A percentile compares a stretch with the other conserved stretches of the same genome.
Evolutionary conservation across 2,797 vertebrate genomes (phyloP).

Genomic region (Linurgus olivaceus): DNA sequence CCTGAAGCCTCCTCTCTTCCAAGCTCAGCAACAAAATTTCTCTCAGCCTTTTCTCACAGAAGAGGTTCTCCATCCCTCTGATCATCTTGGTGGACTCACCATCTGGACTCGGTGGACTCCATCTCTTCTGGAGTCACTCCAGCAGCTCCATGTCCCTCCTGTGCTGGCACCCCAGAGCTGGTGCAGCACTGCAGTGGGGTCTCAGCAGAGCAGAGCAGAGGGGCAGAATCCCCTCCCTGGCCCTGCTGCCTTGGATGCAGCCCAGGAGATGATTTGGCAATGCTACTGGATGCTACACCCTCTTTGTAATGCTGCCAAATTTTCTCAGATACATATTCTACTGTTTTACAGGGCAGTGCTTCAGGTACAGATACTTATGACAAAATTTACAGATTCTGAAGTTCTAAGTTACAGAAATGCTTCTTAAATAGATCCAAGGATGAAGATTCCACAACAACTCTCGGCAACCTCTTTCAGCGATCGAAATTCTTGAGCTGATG

Average conservation of each 20-base stretch:
- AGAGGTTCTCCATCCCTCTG: neutral
- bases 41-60: neutral
- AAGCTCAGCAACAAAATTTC: neutral
- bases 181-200: neutral
- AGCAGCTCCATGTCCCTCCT: neutral
- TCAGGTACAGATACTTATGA: neutral
- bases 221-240: neutral
- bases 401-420: neutral
- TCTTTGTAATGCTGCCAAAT: neutral
- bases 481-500: neutral
- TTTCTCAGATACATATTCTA: neutral
- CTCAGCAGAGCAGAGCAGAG: neutral
- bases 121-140: fast-evolving
- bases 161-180: neutral
- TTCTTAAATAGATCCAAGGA: neutral
- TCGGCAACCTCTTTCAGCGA: neutral
- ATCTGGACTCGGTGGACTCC: no score
- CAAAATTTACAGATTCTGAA: neutral
- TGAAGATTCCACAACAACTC: neutral
- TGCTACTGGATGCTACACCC: neutral
- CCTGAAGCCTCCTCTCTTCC: neutral
- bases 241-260: neutral
- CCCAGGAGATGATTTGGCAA: neutral
- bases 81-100: neutral
- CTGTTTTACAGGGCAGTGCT: neutral